Evolutionary conservation across 2,797 vertebrate genomes (phyloP), one percentile per base, ranked within the genome.

Genomic region (Acanthornis magna): DNA sequence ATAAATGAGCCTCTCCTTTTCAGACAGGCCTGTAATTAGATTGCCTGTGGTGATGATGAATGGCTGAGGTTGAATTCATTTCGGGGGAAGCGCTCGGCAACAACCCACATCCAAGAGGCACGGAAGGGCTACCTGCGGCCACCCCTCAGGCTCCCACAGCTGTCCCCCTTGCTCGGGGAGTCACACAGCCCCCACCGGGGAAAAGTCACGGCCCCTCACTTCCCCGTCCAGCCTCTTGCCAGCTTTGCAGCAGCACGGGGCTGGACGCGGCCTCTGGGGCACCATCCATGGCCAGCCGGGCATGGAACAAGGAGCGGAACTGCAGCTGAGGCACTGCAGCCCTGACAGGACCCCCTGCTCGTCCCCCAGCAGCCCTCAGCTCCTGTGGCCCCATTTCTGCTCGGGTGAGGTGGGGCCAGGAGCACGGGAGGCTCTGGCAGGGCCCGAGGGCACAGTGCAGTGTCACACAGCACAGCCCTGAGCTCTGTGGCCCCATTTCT

Each of bases 1-100:
- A 97, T 97, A 98, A 98, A 97, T 97, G 97, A 97, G 96, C 86
- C 96, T 97, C 93, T 94, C 96, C 96, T 97, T 96, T 96, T 88
- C 96, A 97, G 98, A 97, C 97, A 96, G 96, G 95, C 79, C 96
- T 96, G 97, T 98, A 98, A 98, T 98, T 97, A 98, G 96, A 97
- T 97, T 98, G 96, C 97, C 97, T 92, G 70, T 27, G 92, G 96
- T 97, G 97, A 97, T 98, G 97, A 98, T 97, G 97, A 97, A 98
- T 97, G 95, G 93, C 88, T 91, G 84, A 92, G 93, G 97, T 96
- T 96, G 96, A 95, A 97, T 94, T 95, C 23, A 54, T 93, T 97
- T 94, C 81, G 62, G 93, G 83, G 88, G 89, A 95, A 96, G 92
- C 7, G 10, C 62, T 22, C 65, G 34, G 93, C 82, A 73, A n/a